Base-by-base conservation (phyloP, 2,113 vertebrate genomes). In the Tachuris rubrigastra region DNA sequence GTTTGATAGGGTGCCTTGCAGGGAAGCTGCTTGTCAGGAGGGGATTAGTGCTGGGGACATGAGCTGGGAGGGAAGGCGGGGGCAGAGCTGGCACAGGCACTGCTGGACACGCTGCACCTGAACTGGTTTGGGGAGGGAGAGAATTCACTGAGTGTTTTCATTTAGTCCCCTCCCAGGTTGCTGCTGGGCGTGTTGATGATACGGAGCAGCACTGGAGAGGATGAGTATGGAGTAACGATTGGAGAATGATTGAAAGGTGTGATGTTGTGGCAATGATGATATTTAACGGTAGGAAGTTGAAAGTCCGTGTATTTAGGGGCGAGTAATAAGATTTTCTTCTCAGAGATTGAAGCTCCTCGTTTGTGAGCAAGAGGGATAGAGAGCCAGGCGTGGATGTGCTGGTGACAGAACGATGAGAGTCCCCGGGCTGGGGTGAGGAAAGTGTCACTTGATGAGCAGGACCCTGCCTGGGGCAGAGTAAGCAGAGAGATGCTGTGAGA, bases 321-420 rank as follows among this genome's bases (percentile, higher is more conserved):
- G 50, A 31, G 8, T 33, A 85, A 44, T 74, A 22, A 56, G 49
- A 35, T 85, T 89, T 87, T 79, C 42, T 75, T 63, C 62, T 63
- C 8, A 3, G 28, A 49, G 50, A 6, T 19, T 22, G 41, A 27
- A 83, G 17, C 53, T 80, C 13, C 14, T 73, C 21, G 1, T 53
- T 24, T 69, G 37, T 33, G 55, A 86, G n/a, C 9, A 30, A 52
- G 50, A 22, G 50, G 20, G 12, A 12, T 63, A 68, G 56, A 23
- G 60, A 19, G 24, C 55, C 50, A 62, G 55, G 10, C 15, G 28
- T 46, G 89, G 8, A 4, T 11, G 39, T 72, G 67, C 72, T n/a
- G 56, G 25, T 30, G 78, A 4, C 27, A 7, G 0, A 3, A 12
- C 5, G 33, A 12, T 0, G 1, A 22, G 50, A 52, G 50, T 52